phyloP scores from a whole-genome alignment of 64 coral and sea anemone genomes.

The Exaiptasia diaphana region DNA sequence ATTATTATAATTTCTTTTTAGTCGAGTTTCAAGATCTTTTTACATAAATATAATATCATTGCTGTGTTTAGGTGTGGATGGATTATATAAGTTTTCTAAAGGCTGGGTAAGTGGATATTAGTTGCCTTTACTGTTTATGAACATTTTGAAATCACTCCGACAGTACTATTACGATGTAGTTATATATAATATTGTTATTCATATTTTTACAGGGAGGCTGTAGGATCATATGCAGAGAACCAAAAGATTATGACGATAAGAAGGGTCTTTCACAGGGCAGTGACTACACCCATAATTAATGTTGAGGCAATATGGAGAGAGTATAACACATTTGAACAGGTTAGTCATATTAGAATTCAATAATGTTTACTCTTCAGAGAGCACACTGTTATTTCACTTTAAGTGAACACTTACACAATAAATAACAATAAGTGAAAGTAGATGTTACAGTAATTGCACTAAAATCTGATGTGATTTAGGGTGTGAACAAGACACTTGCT shows the following conservation, averaged over 20 bases:
- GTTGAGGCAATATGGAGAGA: constrained; percentile 95
- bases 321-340: constrained; percentile 96
- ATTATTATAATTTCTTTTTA: not conserved
- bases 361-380: too few relatives aligned
- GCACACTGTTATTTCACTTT: too few relatives aligned
- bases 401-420: not conserved
- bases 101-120: constrained; percentile 63
- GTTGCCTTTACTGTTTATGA: not conserved
- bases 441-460: too few relatives aligned
- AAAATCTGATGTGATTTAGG: constrained; percentile 33
- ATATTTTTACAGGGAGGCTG: constrained; percentile 78
- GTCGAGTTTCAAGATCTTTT: not conserved
- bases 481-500: constrained; percentile 88
- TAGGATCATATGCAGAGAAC: constrained; percentile 93
- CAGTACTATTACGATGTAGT: not conserved
- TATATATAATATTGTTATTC: not conserved
- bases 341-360: not conserved
- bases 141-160: not conserved
- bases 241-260: constrained; percentile 90
- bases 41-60: not conserved
- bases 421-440: too few relatives aligned
- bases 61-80: constrained; percentile 77
- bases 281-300: constrained; percentile 84
- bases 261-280: constrained; percentile 81
- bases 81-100: constrained; percentile 93